Percentiles rank a stretch among this genome's conserved stretches.
Evolutionary conservation across 2,797 vertebrate species (phyloP).

Genomic region (Chelidonichthys spinosus): DNA sequence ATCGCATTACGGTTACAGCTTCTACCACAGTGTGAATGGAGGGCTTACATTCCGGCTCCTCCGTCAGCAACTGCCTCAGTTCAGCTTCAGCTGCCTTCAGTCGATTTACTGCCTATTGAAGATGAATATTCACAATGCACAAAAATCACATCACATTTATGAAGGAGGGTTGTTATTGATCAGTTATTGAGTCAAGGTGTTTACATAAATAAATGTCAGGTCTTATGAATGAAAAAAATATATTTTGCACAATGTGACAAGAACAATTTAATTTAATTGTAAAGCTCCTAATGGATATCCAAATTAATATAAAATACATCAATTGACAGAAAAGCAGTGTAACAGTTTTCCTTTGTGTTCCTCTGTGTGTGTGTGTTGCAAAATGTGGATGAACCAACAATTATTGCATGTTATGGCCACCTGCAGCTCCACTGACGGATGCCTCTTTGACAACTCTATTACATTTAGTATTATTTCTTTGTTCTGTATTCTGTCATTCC

Average conservation of each 20-base stretch:
- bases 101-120: slow-evolving; percentile 71
- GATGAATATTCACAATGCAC: not conserved
- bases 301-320: too few species aligned
- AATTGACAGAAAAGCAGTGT: too few species aligned
- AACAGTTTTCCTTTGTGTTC: too few species aligned
- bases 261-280: not conserved
- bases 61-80: slow-evolving; percentile 76
- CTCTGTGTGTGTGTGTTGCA: too few species aligned
- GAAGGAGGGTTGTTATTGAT: not conserved
- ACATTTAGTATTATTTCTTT: not conserved
- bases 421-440: not conserved
- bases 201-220: not conserved
- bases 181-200: not conserved
- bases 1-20: not conserved
- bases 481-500: not conserved
- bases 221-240: not conserved
- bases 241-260: not conserved
- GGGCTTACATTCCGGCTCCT: slow-evolving; percentile 80
- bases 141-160: not conserved
- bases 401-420: not conserved
- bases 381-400: not conserved
- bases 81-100: slow-evolving; percentile 79
- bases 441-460: not conserved
- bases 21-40: not conserved
- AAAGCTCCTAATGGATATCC: not conserved